Evolutionary conservation across 2,797 vertebrate species (phyloP).

Genomic region (Acanthopagrus latus): DNA sequence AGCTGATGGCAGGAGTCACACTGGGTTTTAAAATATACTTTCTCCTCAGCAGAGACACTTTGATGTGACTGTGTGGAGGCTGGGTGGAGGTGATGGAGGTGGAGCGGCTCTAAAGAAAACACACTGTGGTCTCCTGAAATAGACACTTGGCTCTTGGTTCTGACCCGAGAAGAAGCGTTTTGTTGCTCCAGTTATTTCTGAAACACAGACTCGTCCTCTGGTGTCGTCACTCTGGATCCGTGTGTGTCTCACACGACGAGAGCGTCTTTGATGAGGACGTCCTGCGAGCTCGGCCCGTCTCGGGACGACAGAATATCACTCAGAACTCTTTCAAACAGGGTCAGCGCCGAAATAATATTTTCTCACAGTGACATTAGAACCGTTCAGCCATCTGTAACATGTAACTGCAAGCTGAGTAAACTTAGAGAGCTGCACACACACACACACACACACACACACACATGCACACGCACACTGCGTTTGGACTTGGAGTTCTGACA

Average conservation of each 20-base stretch:
- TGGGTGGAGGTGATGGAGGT: slow-evolving; percentile 25
- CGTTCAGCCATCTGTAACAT: slow-evolving; percentile 80
- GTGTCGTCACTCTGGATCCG: too few relatives aligned
- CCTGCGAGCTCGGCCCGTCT: slow-evolving; percentile 66
- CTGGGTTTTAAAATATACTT: slow-evolving; percentile 91
- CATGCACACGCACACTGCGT: slow-evolving; percentile 19
- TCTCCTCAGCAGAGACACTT: slow-evolving; percentile 81
- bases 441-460: slow-evolving; percentile 44
- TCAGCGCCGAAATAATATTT: slow-evolving; percentile 87
- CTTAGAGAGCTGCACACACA: slow-evolving; percentile 62
- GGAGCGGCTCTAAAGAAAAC: slow-evolving; percentile 86
- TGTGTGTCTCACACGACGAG: background rate
- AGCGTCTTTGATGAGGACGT: slow-evolving; percentile 81
- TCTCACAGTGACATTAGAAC: slow-evolving; percentile 73
- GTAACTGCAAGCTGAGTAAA: slow-evolving; percentile 87
- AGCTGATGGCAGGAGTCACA: slow-evolving; percentile 81
- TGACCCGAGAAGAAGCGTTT: slow-evolving; percentile 25
- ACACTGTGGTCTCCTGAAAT: slow-evolving; percentile 77
- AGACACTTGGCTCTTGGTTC: slow-evolving; percentile 40
- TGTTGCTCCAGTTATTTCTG: background rate
- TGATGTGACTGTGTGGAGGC: slow-evolving; percentile 88
- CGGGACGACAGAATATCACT: slow-evolving; percentile 69
- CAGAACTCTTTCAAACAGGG: slow-evolving; percentile 83
- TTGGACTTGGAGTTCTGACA: slow-evolving; percentile 49
- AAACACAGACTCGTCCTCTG: background rate